These are phyloP conservation scores for Rhyacichthys aspro DNA, from an alignment of 2,797 vertebrate species.

Conservation along the genomic window DNA sequence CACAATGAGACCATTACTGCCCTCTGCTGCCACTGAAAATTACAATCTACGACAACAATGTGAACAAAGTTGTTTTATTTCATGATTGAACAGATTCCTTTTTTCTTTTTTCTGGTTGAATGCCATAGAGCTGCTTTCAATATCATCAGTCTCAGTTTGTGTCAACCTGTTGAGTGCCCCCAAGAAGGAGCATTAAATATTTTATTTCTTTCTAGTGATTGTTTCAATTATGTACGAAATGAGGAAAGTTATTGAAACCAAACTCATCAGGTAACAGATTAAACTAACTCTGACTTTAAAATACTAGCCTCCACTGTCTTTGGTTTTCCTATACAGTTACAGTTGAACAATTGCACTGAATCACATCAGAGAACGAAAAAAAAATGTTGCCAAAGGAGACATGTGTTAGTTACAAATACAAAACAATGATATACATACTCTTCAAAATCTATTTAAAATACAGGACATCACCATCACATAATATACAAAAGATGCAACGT, in stretches of 20 bases:
- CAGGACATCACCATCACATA: conserved; percentile 58
- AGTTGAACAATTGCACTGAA: conserved; percentile 23
- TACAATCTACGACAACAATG: neutral
- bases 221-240: no score
- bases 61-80: conserved; percentile 14
- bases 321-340: conserved; percentile 17
- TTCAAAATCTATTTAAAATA: conserved; percentile 58
- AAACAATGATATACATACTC: conserved; percentile 66
- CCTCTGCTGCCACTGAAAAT: conserved; percentile 23
- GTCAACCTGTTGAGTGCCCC: no score
- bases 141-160: no score
- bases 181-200: no score
- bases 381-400: conserved; percentile 25
- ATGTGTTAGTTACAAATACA: conserved; percentile 72
- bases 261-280: conserved; percentile 28
- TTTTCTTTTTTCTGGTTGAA: no score
- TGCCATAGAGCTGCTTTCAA: no score
- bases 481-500: conserved; percentile 70
- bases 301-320: conserved; percentile 14
- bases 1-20: conserved; percentile 6
- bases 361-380: conserved; percentile 17
- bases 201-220: no score
- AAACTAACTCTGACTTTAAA: conserved; percentile 14
- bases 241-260: neutral
- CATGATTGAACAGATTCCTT: conserved; percentile 25